Percentiles rank a stretch among this genome's conserved stretches.
These are phyloP conservation scores for Sipha maydis DNA, from an alignment of 2,888 invertebrate species.

Conservation along the genomic window DNA sequence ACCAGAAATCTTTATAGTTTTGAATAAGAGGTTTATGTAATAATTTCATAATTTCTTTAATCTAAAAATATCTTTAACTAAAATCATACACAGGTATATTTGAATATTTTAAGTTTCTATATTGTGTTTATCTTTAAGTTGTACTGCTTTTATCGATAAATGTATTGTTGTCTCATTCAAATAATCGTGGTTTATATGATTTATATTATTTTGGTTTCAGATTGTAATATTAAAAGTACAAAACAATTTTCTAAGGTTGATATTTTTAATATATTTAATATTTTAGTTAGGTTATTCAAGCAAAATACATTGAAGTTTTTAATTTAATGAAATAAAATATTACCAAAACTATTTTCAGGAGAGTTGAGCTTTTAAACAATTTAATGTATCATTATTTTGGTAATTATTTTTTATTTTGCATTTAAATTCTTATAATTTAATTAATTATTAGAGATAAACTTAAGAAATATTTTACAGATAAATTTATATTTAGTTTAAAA, in stretches of 20 bases:
- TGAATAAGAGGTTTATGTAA: too few relatives aligned
- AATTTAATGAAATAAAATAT: neutral
- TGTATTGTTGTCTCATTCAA: too few relatives aligned
- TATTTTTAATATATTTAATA: neutral
- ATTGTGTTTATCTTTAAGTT: too few relatives aligned
- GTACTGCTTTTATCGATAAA: too few relatives aligned
- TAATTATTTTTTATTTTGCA: neutral
- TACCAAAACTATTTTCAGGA: neutral
- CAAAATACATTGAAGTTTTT: neutral
- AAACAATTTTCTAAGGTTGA: neutral
- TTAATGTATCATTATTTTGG: neutral
- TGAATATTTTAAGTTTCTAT: too few relatives aligned
- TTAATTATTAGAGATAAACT: neutral
- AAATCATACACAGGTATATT: too few relatives aligned
- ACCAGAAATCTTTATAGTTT: too few relatives aligned
- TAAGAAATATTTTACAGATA: neutral
- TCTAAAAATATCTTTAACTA: too few relatives aligned
- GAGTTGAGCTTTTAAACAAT: neutral
- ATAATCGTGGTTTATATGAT: too few relatives aligned
- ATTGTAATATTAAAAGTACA: neutral
- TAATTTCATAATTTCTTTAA: too few relatives aligned
- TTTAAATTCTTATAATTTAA: neutral
- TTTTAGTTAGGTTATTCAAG: neutral
- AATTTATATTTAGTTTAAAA: neutral
- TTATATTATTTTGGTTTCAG: slow-evolving; percentile 3